These are phyloP conservation scores for Mechanitis mazaeus DNA, from an alignment of 2,888 invertebrate genomes.

Conservation along the genomic window DNA sequence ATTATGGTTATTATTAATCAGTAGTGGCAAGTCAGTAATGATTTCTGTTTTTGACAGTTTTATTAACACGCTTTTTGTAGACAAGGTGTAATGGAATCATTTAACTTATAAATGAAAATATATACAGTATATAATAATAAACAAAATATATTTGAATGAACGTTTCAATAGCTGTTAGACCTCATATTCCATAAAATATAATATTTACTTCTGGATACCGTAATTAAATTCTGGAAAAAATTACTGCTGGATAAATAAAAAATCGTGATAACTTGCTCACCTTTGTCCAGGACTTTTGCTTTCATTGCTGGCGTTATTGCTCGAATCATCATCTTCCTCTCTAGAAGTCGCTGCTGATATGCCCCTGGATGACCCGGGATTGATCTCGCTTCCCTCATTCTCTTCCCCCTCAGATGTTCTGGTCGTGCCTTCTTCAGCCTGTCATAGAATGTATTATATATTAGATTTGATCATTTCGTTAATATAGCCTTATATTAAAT, in stretches of 20 bases:
- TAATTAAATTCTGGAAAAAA: neutral
- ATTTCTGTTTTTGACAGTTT: too few species aligned
- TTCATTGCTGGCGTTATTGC: slow-evolving; percentile 81
- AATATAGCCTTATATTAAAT: too few species aligned
- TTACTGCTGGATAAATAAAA: neutral
- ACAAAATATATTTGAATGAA: too few species aligned
- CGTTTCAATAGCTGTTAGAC: too few species aligned
- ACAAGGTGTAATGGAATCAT: too few species aligned
- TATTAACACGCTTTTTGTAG: too few species aligned
- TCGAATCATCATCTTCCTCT: slow-evolving; percentile 83
- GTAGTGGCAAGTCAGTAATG: too few species aligned
- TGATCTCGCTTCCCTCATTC: slow-evolving; percentile 62
- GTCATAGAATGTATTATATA: slow-evolving; percentile 31
- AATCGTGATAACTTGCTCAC: slow-evolving; percentile 50
- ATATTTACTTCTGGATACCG: neutral
- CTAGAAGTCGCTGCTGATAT: slow-evolving; percentile 80
- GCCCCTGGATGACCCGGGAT: slow-evolving; percentile 62
- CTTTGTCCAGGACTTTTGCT: slow-evolving; percentile 83
- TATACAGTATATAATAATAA: too few species aligned
- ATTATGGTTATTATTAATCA: too few species aligned
- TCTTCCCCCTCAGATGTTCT: slow-evolving; percentile 65
- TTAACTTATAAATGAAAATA: too few species aligned
- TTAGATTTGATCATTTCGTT: neutral
- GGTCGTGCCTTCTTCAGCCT: slow-evolving; percentile 72
- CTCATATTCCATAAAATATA: too few species aligned